Evolutionary conservation across 2,113 vertebrate species (phyloP).

Genomic region (Coptodon rendalli): DNA sequence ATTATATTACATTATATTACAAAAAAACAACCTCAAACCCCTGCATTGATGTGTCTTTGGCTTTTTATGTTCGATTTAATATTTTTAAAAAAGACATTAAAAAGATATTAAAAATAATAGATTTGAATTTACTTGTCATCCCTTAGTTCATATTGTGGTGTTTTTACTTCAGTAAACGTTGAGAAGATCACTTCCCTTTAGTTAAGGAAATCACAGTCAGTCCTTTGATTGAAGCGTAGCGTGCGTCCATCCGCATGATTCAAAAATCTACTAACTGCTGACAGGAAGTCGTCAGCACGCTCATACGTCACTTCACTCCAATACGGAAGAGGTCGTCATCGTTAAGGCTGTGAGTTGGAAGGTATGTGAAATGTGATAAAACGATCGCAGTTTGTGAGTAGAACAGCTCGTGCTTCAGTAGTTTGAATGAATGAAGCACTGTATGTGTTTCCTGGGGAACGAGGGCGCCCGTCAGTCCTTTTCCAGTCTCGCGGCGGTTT

Average conservation of each 20-base stretch:
- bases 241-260: background rate
- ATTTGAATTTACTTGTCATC: background rate
- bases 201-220: background rate
- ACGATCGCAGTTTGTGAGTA: background rate
- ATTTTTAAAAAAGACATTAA: background rate
- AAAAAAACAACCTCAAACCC: background rate
- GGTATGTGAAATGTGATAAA: conserved; percentile 20
- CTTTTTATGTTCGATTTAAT: background rate
- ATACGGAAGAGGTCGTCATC: conserved; percentile 71
- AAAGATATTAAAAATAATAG: accelerated
- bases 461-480: background rate
- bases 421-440: conserved; percentile 32
- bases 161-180: background rate
- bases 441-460: background rate
- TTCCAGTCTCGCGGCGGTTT: background rate
- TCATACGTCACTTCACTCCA: conserved; percentile 41
- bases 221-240: background rate
- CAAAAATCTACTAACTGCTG: background rate
- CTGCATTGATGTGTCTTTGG: background rate
- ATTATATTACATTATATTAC: too few species aligned
- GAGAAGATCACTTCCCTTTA: background rate
- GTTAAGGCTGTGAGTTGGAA: conserved; percentile 69
- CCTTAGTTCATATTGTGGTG: background rate
- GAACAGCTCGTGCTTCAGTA: background rate
- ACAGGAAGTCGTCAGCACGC: conserved; percentile 40